phyloP scores from a whole-genome alignment of 2,797 vertebrate species.

The Phyllotis vaccarum region DNA sequence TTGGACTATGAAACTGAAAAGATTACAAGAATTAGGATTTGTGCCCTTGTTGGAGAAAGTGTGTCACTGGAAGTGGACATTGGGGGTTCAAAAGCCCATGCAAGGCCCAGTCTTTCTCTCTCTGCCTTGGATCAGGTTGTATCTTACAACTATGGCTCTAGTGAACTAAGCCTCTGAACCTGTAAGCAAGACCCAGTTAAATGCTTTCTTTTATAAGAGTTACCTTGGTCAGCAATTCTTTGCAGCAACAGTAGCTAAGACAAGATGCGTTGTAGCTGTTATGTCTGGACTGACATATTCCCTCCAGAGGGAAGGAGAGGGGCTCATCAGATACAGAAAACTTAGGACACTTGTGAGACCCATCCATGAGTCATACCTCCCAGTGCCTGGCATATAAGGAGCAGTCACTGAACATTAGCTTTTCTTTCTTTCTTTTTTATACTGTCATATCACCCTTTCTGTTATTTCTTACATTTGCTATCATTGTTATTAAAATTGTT shows the following conservation, averaged over 20 bases:
- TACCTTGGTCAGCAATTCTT: neutral
- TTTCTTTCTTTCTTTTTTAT: constrained; percentile 13
- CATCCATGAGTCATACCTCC: neutral
- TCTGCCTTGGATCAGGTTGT: neutral
- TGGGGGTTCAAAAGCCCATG: neutral
- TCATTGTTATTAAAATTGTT: constrained; percentile 24
- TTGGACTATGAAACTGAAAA: neutral
- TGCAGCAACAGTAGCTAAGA: neutral
- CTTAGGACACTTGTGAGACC: neutral
- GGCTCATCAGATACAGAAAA: neutral
- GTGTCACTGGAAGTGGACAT: neutral
- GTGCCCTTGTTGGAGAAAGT: neutral
- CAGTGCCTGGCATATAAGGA: neutral
- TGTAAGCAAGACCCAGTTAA: neutral
- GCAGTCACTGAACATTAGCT: neutral
- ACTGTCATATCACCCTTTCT: constrained; percentile 7
- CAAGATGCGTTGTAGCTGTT: neutral
- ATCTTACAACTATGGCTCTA: neutral
- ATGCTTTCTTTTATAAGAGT: neutral
- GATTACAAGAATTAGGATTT: neutral
- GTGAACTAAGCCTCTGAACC: neutral
- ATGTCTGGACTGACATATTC: neutral
- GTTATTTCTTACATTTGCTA: constrained; percentile 41
- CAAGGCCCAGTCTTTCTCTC: neutral
- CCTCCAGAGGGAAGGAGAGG: neutral